Evolutionary conservation across 2,888 invertebrate species (phyloP).

Genomic region (Philaethria dido): DNA sequence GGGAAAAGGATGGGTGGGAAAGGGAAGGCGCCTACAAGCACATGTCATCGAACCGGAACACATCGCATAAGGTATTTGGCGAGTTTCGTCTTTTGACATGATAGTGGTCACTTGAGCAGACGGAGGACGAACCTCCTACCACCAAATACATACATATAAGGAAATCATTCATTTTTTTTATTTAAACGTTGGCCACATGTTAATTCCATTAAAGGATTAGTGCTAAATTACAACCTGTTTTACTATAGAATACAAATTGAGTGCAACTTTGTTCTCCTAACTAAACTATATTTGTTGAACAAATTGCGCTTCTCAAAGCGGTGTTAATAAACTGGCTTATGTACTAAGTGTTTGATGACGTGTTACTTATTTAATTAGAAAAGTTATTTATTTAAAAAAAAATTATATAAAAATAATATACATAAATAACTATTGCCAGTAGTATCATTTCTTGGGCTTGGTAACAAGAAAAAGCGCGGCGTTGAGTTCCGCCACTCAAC

Average conservation of each 20-base stretch:
- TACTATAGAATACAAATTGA: conserved; percentile 15
- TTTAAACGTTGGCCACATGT: neutral
- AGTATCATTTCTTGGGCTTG: too few relatives aligned
- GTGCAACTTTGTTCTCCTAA: conserved; percentile 14
- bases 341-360: neutral
- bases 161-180: neutral
- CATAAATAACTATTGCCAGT: too few relatives aligned
- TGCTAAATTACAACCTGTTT: conserved; percentile 12
- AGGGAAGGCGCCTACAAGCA: too few relatives aligned
- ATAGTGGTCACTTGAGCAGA: too few relatives aligned
- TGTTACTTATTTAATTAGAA: neutral
- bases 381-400: neutral
- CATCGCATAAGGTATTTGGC: too few relatives aligned
- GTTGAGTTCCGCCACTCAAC: too few relatives aligned
- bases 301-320: conserved; percentile 6
- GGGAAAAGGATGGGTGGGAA: too few relatives aligned
- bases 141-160: neutral
- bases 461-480: too few relatives aligned
- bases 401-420: too few relatives aligned
- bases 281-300: conserved; percentile 17
- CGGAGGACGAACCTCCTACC: too few relatives aligned
- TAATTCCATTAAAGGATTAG: conserved; percentile 4
- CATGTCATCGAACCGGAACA: too few relatives aligned
- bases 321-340: conserved; percentile 16
- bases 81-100: too few relatives aligned